Conservation (phyloP, 2,113 vertebrate genomes). For the Proterorhinus semilunaris region DNA sequence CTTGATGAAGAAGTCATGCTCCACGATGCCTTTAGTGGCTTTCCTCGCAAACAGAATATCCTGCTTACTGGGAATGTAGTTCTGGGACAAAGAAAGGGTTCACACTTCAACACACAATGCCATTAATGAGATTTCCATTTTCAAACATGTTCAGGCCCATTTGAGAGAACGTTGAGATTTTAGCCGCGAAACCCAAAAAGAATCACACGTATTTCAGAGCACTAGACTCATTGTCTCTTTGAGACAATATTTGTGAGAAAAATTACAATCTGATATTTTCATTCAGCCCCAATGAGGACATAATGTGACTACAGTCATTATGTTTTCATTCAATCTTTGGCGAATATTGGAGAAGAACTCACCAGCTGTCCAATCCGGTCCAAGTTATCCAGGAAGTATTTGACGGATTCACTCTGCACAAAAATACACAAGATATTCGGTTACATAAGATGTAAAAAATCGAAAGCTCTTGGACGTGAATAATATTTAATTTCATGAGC, state of each 20-base stretch:
- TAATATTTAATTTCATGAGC: neutral
- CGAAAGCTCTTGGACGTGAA: neutral
- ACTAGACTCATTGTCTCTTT: neutral
- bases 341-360: slow-evolving; percentile 65
- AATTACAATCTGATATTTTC: too few species aligned
- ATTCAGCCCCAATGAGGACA: neutral
- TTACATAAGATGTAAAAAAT: slow-evolving; percentile 19
- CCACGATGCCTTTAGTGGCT: slow-evolving; percentile 95
- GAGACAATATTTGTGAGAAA: too few species aligned
- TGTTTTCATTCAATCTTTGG: neutral
- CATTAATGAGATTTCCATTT: too few species aligned
- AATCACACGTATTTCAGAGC: neutral
- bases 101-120: neutral
- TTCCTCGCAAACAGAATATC: slow-evolving; percentile 95
- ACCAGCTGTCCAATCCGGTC: slow-evolving; percentile 96
- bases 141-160: too few species aligned
- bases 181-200: neutral
- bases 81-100: slow-evolving; percentile 70
- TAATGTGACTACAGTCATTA: neutral
- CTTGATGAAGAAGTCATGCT: slow-evolving; percentile 97
- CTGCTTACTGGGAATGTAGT: slow-evolving; percentile 90
- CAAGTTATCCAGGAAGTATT: slow-evolving; percentile 97
- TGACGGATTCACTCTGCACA: slow-evolving; percentile 92
- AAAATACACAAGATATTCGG: slow-evolving; percentile 6
- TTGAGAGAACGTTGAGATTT: too few species aligned